Evolutionary conservation across 1,140 invertebrate genomes (phyloP).

Genomic region (Drosophila yakuba): DNA sequence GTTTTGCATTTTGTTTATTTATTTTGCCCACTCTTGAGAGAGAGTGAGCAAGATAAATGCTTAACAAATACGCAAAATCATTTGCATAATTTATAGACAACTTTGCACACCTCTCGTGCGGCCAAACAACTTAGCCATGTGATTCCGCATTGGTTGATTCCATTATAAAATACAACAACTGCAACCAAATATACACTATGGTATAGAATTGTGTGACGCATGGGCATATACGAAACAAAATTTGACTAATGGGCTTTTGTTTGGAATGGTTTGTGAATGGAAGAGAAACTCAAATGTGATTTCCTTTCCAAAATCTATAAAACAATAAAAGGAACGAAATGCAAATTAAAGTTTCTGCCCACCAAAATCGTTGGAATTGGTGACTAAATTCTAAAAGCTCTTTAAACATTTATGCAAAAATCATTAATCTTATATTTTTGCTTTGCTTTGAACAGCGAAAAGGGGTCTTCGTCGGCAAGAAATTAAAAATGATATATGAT

Average conservation of each 20-base stretch:
- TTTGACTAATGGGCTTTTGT: slow-evolving; percentile 16
- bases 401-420: slow-evolving; percentile 40
- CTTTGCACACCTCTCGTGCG: slow-evolving; percentile 48
- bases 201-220: slow-evolving; percentile 26
- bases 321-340: slow-evolving; percentile 35
- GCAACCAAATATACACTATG: neutral
- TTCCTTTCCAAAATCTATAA: slow-evolving; percentile 43
- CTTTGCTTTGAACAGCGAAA: slow-evolving; percentile 39
- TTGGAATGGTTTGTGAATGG: slow-evolving; percentile 35
- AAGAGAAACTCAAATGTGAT: slow-evolving; percentile 26
- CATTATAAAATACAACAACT: slow-evolving; percentile 16
- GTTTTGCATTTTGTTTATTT: slow-evolving; percentile 23
- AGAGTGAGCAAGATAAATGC: slow-evolving; percentile 23
- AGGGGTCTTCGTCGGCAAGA: slow-evolving; percentile 52
- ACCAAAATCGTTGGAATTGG: slow-evolving; percentile 23
- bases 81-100: slow-evolving; percentile 56
- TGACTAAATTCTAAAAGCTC: slow-evolving; percentile 42
- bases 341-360: slow-evolving; percentile 29
- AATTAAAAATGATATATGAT: slow-evolving; percentile 43
- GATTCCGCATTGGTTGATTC: slow-evolving; percentile 47
- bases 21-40: slow-evolving; percentile 15
- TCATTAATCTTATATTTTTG: slow-evolving; percentile 44
- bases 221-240: slow-evolving; percentile 15
- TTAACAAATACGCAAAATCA: slow-evolving; percentile 32
- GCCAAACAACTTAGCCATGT: slow-evolving; percentile 32